Evolutionary conservation across 2,888 invertebrate genomes (phyloP), one percentile per base, ranked within the genome.

Genomic region (Zygothrica quintamaculata): DNA sequence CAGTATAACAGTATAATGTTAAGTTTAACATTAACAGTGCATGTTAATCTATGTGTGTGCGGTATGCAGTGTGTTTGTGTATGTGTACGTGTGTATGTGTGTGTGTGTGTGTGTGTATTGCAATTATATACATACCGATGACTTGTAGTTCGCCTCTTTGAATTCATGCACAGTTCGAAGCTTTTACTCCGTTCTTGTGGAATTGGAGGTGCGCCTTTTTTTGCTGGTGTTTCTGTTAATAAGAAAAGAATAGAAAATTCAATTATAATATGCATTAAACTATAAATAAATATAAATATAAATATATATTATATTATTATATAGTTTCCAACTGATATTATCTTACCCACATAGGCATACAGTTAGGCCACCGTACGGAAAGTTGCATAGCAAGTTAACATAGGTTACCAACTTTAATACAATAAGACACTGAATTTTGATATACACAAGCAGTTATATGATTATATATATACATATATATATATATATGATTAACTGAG

Each of bases 151-250:
- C 94, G 94, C 94, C 95, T 95, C 94, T 94, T 93, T 93, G 94
- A 96, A 95, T 95, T 96, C 96, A 96, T 96, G 95, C 96, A 96
- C 95, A 94, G 94, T 94, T 93, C 93, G 93, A 91, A 92, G 92
- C 92, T 92, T 92, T 92, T 93, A 92, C 92, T 93, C 93, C 94
- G 93, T 93, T 93, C 93, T 93, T 93, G 93, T 91, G 91, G 92
- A 92, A 92, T 92, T 93, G 93, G 93, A 92, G 93, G 93, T 93
- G 93, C 96, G 95, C 95, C 95, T 95, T 95, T 95, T 95, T 95
- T 96, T 95, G 96, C 96, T 96, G 95, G 95, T 96, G 94, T 96
- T 95, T 96, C 97, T 97, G 94, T 0, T 94, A 94, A 85, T 90
- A 75, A n/a, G 78, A 74, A 36, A 66, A 37, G n/a, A 34, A 40